phyloP scores from a whole-genome alignment of 2,113 vertebrate genomes.

The Vicugna pacos region DNA sequence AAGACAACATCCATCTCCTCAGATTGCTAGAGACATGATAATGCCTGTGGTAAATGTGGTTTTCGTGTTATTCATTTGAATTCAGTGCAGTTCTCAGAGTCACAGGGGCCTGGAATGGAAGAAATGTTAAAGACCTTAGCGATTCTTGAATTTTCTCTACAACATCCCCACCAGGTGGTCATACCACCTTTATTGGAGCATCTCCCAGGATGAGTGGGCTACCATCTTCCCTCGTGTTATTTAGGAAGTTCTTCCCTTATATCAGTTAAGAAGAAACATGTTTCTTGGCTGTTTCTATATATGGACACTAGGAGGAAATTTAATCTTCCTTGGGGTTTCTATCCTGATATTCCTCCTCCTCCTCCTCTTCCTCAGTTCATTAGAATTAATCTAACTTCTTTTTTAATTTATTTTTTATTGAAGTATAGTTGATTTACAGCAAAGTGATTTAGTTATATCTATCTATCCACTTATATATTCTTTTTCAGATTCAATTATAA shows the following conservation, averaged over 20 bases:
- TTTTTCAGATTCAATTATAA: too few species aligned
- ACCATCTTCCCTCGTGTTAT: background rate
- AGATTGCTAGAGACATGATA: conserved; percentile 20
- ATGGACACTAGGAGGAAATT: background rate
- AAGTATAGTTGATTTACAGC: too few species aligned
- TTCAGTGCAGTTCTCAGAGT: background rate
- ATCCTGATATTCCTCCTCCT: background rate
- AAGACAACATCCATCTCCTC: conserved; percentile 64
- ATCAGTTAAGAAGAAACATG: background rate
- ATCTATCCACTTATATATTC: too few species aligned
- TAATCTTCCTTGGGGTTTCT: background rate
- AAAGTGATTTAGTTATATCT: too few species aligned
- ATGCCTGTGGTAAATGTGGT: conserved; percentile 29
- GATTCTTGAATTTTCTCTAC: conserved; percentile 44
- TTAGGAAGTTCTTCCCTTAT: background rate
- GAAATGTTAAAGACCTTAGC: background rate
- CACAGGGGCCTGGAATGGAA: background rate
- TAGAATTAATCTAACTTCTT: too few species aligned
- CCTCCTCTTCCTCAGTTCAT: too few species aligned
- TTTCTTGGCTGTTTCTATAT: background rate
- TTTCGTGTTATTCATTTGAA: conserved; percentile 52
- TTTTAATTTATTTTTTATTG: too few species aligned
- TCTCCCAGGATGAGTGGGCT: background rate
- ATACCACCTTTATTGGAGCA: background rate
- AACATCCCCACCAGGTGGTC: conserved; percentile 63